Conservation (phyloP, 37 sponge, comb jelly and placozoan species). For the Chondrosia reniformis region DNA sequence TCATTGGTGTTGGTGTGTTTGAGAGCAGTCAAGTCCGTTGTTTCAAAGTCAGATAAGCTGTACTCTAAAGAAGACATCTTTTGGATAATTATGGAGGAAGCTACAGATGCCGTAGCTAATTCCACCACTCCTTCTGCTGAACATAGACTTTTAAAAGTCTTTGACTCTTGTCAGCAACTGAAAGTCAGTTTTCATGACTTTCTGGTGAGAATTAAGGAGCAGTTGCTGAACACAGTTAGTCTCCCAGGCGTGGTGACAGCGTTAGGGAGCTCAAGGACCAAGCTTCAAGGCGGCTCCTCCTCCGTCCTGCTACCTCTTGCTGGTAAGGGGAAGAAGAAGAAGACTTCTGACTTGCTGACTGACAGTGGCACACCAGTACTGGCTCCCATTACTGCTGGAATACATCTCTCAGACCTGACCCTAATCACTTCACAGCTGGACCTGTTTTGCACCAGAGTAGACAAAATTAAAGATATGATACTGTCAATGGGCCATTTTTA, state of each 20-base stretch:
- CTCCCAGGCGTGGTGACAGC: constrained; percentile 18
- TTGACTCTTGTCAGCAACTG: constrained; percentile 28
- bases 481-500: constrained; percentile 46
- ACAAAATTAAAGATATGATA: constrained; percentile 38
- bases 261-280: not conserved
- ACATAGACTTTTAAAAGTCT: constrained; percentile 26
- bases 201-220: not conserved
- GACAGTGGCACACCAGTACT: not conserved
- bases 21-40: not conserved
- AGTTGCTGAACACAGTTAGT: not conserved
- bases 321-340: not conserved
- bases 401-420: constrained; percentile 31
- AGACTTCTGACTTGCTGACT: not conserved
- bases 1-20: constrained; percentile 31
- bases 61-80: constrained; percentile 17
- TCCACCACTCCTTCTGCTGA: constrained; percentile 7
- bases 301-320: not conserved
- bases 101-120: not conserved
- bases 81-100: constrained; percentile 31
- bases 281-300: constrained; percentile 6
- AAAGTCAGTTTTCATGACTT: not conserved
- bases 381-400: constrained; percentile 18
- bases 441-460: constrained; percentile 31
- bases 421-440: constrained; percentile 20
- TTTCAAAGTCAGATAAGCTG: not conserved